Evolutionary conservation across 2,888 invertebrate genomes (phyloP), one percentile per base, ranked within the genome.

Genomic region (Cybosia mesomella): DNA sequence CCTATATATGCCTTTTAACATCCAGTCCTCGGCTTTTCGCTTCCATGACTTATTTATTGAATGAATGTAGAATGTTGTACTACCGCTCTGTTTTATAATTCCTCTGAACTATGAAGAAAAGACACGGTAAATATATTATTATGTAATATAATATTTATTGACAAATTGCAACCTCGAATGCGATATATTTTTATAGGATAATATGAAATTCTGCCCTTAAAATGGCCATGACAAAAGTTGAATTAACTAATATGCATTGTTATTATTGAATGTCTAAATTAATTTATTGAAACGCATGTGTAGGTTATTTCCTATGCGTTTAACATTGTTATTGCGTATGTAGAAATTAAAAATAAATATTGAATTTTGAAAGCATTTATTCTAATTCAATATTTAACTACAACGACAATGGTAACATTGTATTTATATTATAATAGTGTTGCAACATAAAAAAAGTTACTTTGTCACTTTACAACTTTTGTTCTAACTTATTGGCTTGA

Each of bases 401-500:
- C 55, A 43, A 66, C 32, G 22, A 61, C 57, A n/a, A 54, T 59
- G 24, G 39, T 53, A 60, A 55, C 8, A 54, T 43, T 61, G 55
- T 57, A 43, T 61, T 60, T 57, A 11, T 66, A 66, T 60, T 2
- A 28, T 18, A 32, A 15, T 22, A 34, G 22, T 59, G 58, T 36
- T 59, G 15, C 58, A 59, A 36, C 34, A 58, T 59, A 8, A 34
- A 49, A 21, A 64, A 49, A 21, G 15, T 57, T 34, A n/a, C 13
- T 36, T 39, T 43, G 15, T 18, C 28, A 43, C 10, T 13, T 24
- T 24, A 15, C 28, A 24, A 49, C 2, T 10, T 43, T 43, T 10
- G 18, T 3, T 24, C 24, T n/a, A 28, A 24, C 28, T 77, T 71
- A 66, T 67, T 58, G 58, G 68, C 36, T 62, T 64, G 22, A 69